Percentiles rank a stretch among this genome's conserved stretches.
Conservation (phyloP, 2,797 vertebrate species). For the Characodon lateralis region DNA sequence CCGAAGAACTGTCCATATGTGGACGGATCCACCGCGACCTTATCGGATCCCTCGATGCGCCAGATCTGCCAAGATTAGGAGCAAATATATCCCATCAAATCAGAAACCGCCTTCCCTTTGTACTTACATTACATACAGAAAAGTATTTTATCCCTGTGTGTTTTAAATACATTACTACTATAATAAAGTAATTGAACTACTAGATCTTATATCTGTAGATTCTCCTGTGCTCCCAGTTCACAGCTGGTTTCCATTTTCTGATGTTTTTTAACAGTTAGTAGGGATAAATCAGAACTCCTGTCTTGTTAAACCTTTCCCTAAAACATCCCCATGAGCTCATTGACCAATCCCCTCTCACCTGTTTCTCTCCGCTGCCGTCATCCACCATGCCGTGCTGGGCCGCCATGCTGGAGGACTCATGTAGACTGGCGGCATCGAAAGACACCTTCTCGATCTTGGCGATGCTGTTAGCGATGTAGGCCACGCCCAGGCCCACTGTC, state of each 20-base stretch:
- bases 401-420: constrained; percentile 91
- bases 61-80: constrained; percentile 84
- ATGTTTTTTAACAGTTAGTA: no score
- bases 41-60: constrained; percentile 91
- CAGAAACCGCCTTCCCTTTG: not conserved
- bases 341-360: constrained; percentile 74
- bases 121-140: no score
- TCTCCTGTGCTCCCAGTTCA: no score
- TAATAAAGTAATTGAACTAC: no score
- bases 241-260: no score
- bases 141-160: no score
- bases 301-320: not conserved
- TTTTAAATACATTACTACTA: no score
- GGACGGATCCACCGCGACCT: constrained; percentile 85
- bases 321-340: not conserved
- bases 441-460: constrained; percentile 92
- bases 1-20: constrained; percentile 93
- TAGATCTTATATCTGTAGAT: no score
- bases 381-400: constrained; percentile 98
- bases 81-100: not conserved
- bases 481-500: constrained; percentile 88
- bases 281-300: no score
- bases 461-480: constrained; percentile 90
- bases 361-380: constrained; percentile 88
- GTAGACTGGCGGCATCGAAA: constrained; percentile 89